Conservation (phyloP, 2,888 invertebrate genomes). For the Spilarctia lutea region DNA sequence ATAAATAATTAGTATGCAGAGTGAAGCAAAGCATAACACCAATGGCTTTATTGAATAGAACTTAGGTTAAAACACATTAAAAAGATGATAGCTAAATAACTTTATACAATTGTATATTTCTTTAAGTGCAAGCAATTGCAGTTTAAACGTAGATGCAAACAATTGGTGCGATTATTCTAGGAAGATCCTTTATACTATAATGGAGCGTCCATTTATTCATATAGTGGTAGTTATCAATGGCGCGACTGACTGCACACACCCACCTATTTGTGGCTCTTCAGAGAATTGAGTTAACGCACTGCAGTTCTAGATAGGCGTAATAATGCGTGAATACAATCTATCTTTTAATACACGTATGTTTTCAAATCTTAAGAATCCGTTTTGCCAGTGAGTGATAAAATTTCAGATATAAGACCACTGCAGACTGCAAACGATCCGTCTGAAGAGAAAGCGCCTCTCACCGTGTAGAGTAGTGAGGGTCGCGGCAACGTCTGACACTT, state of each 20-base stretch:
- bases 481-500: too few relatives aligned
- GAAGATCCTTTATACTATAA: slow-evolving; percentile 38
- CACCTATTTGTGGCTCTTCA: slow-evolving; percentile 28
- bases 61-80: neutral
- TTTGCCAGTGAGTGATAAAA: too few relatives aligned
- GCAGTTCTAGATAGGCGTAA: neutral
- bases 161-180: slow-evolving; percentile 36
- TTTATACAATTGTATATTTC: neutral
- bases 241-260: slow-evolving; percentile 29
- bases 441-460: too few relatives aligned
- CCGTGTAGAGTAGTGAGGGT: too few relatives aligned
- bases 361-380: too few relatives aligned
- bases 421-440: too few relatives aligned
- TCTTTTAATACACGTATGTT: neutral
- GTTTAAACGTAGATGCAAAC: slow-evolving; percentile 21
- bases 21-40: neutral
- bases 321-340: neutral
- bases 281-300: slow-evolving; percentile 17
- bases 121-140: neutral
- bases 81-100: neutral
- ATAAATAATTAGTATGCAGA: neutral
- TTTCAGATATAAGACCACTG: too few relatives aligned
- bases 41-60: neutral
- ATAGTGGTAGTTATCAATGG: slow-evolving; percentile 31
- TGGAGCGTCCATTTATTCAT: slow-evolving; percentile 45